phyloP scores from a whole-genome alignment of 2,797 vertebrate species.

The Erethizon dorsatum region DNA sequence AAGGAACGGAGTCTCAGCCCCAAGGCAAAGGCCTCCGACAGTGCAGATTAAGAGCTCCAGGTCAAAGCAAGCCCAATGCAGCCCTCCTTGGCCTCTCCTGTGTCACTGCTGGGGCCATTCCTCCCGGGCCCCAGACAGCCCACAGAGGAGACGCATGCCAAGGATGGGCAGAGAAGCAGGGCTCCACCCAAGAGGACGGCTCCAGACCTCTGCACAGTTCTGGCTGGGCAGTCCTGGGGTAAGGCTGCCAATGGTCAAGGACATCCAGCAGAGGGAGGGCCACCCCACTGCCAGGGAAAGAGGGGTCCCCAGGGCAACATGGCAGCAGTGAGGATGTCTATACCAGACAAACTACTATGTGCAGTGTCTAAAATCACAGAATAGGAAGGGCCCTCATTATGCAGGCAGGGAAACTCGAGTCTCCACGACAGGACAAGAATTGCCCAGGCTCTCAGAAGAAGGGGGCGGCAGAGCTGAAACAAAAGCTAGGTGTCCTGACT shows the following conservation, averaged over 20 bases:
- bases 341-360: neutral
- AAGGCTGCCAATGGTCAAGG: neutral
- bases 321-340: neutral
- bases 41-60: neutral
- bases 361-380: neutral
- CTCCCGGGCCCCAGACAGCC: neutral
- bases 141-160: neutral
- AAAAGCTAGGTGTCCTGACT: constrained; percentile 32
- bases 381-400: neutral
- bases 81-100: neutral
- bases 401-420: neutral
- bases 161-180: neutral
- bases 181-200: neutral
- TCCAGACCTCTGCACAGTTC: neutral
- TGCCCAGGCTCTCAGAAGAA: neutral
- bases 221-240: neutral
- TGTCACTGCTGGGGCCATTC: neutral
- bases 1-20: neutral
- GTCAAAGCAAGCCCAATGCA: neutral
- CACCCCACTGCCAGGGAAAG: neutral
- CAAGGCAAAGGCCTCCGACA: neutral
- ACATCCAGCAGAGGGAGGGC: neutral
- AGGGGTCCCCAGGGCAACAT: neutral
- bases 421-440: neutral
- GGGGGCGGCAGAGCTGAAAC: neutral